A percentile compares a stretch with the other conserved stretches of the same genome.
Evolutionary conservation across 2,888 invertebrate genomes (phyloP).

Genomic region (Zygaena filipendulae): DNA sequence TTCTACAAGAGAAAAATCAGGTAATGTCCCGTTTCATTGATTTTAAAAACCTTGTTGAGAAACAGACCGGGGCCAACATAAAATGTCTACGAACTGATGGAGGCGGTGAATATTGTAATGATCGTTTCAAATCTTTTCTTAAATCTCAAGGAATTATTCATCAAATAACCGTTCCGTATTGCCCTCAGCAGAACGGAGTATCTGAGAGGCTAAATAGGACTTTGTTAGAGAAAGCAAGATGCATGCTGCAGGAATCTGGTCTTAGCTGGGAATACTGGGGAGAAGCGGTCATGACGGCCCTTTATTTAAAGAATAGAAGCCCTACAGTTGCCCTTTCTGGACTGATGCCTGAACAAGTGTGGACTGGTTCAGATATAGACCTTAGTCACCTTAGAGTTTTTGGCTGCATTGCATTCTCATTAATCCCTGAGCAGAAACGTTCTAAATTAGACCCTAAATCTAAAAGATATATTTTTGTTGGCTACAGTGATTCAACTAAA

Average conservation of each 20-base stretch:
- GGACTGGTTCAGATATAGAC: too few relatives aligned
- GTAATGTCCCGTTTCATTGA: conserved; percentile 4
- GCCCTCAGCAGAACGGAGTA: conserved; percentile 9
- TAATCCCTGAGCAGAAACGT: conserved; percentile 1
- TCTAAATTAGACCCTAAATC: background rate
- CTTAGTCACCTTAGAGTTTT: too few relatives aligned
- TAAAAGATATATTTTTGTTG: conserved; percentile 1
- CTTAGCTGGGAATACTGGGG: conserved; percentile 5
- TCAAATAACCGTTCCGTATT: conserved; percentile 8
- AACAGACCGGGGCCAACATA: conserved; percentile 11
- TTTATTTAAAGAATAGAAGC: conserved; percentile 5
- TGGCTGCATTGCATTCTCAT: too few relatives aligned
- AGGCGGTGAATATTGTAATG: conserved; percentile 13
- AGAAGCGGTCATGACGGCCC: conserved; percentile 4
- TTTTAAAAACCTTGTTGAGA: conserved; percentile 11
- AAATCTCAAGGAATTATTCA: conserved; percentile 6
- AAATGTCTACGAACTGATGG: conserved; percentile 14
- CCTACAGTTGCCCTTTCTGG: conserved; percentile 3
- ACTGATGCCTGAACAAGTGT: background rate
- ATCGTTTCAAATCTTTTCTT: background rate
- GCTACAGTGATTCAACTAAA: too few relatives aligned
- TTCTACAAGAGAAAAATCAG: conserved; percentile 7
- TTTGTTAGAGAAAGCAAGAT: conserved; percentile 7
- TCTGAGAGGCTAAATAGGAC: conserved; percentile 6
- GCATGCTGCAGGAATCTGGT: conserved; percentile 5